Base-by-base conservation (phyloP, 2,113 vertebrate species). In the Hymenochirus boettgeri region DNA sequence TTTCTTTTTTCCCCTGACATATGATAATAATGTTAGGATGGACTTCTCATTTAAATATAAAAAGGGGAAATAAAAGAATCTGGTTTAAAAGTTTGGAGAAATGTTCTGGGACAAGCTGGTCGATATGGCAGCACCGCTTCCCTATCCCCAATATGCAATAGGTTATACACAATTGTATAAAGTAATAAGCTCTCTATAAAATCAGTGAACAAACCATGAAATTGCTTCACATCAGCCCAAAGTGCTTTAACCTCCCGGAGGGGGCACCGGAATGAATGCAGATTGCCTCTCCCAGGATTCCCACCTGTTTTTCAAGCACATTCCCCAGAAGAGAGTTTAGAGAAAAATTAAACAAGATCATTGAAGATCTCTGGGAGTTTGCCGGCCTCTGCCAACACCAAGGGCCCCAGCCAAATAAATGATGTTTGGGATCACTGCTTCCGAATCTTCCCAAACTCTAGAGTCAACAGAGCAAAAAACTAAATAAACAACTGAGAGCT, bases 231-330 rank as follows among this genome's bases (percentile, higher is more conserved):
- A 46, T 7, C 46, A 48, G 46, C 46, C 46, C 46, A 48, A 42
- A 15, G 21, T 4, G 4, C 25, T 60, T 7, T 42, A 19, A 24
- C 57, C 11, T 22, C 18, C 5, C 4, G 15, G n/a, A n/a, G n/a
- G 23, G 3, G 6, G 13, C 17, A 24, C 15, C 1, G 13, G 8
- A 29, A 21, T 48, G 7, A 23, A 2, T 22, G 47, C 27, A 52
- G 33, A 62, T 37, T 9, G 0, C 35, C 29, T 35, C 42, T 7
- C 12, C 46, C 29, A 2, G 39, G 47, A 37, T 6, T n/a, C 52
- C 56, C 75, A 70, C 77, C 77, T 75, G 71, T 45, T 21, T 51
- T 27, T 51, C 58, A 62, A 31, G 33, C 5, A 55, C 62, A 57
- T 53, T 71, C 56, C 21, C 52, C 26, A 64, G 22, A 8, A 1